Conservation (phyloP, 1,140 invertebrate species). For the Aphelenchoides fujianensis region DNA sequence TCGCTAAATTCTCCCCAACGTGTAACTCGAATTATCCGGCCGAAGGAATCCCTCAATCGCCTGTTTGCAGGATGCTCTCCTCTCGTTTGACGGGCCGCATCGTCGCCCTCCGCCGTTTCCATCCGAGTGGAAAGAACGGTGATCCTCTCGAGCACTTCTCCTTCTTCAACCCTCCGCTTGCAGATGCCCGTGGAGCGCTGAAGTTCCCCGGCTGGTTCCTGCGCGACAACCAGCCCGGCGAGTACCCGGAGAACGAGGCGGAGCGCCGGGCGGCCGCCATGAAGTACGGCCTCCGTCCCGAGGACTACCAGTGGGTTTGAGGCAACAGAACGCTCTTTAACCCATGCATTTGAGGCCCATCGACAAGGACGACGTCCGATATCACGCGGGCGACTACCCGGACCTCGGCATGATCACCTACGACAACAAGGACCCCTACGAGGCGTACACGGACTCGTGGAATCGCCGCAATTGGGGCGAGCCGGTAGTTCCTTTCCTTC, state of each 20-base stretch:
- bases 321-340: conserved; percentile 27
- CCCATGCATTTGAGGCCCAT: conserved; percentile 35
- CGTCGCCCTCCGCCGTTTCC: background rate
- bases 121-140: conserved; percentile 1
- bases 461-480: conserved; percentile 59
- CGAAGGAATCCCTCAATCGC: no score
- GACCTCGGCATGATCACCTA: conserved; percentile 56
- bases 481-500: conserved; percentile 33
- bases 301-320: conserved; percentile 49
- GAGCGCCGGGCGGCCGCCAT: conserved; percentile 58
- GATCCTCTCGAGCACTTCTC: background rate
- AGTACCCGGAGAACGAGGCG: conserved; percentile 54
- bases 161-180: background rate
- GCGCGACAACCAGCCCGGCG: conserved; percentile 56
- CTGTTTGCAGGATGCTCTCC: background rate
- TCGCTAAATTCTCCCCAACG: no score
- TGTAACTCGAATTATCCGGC: no score
- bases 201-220: conserved; percentile 54
- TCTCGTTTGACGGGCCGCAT: background rate
- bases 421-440: conserved; percentile 60
- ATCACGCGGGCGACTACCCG: conserved; percentile 56
- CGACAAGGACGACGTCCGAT: conserved; percentile 29
- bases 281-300: conserved; percentile 55
- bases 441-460: conserved; percentile 44
- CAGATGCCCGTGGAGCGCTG: conserved; percentile 46